Conservation (phyloP, 2,113 vertebrate species). For the Pardalotus punctatus region DNA sequence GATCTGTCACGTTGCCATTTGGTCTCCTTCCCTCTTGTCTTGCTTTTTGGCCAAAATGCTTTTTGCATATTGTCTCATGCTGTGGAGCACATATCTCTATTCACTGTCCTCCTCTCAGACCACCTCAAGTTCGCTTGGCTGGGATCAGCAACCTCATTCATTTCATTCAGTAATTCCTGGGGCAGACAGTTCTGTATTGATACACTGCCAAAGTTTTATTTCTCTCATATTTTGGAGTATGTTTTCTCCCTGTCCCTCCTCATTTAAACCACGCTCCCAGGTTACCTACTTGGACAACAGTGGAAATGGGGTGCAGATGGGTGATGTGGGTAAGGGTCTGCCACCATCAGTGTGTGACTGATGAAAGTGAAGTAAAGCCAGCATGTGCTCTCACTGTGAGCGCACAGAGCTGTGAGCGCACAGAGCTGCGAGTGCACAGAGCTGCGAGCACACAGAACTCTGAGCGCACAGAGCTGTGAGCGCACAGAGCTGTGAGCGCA, state of each 20-base stretch:
- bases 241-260: not conserved
- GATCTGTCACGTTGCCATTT: constrained; percentile 29
- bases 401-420: no score
- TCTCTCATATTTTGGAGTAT: not conserved
- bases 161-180: not conserved
- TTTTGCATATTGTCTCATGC: not conserved
- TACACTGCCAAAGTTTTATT: not conserved
- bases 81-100: not conserved
- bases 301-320: not conserved
- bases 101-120: not conserved
- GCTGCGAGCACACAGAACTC: no score
- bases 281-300: not conserved
- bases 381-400: not conserved
- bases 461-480: no score
- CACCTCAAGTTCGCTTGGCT: not conserved
- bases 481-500: no score
- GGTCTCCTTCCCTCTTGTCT: not conserved
- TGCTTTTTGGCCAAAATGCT: not conserved
- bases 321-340: not conserved
- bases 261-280: not conserved
- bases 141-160: not conserved
- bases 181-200: not conserved
- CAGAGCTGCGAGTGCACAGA: no score
- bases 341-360: not conserved
- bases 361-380: not conserved